These are phyloP conservation scores for Mus spicilegus DNA, from an alignment of 2,113 vertebrate genomes.

Conservation along the genomic window DNA sequence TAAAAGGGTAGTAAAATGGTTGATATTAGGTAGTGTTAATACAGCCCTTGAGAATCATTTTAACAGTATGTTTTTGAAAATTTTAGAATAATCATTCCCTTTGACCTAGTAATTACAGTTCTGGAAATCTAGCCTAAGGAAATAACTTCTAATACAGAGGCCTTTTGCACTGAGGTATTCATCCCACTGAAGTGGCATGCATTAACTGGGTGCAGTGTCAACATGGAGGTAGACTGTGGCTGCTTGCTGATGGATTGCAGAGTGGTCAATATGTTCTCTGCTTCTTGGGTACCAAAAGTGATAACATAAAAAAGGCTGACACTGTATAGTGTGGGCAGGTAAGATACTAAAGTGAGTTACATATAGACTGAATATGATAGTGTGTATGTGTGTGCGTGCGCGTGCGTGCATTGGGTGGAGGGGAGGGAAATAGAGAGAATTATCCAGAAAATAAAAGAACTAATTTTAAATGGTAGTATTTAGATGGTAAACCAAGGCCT, in stretches of 20 bases:
- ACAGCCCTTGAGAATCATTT: conserved; percentile 17
- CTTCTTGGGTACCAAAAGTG: background rate
- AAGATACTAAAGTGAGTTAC: background rate
- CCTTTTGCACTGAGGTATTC: background rate
- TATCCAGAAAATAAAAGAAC: background rate
- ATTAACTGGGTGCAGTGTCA: background rate
- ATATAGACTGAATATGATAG: background rate
- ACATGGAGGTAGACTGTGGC: background rate
- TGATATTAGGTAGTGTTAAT: background rate
- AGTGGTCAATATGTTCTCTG: background rate
- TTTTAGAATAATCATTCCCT: conserved; percentile 9
- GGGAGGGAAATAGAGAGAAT: background rate
- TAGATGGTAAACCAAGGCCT: background rate
- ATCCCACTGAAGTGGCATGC: background rate
- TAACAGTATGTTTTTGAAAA: conserved; percentile 36
- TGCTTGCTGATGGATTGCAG: background rate
- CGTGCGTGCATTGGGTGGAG: too few species aligned
- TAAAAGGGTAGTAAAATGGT: background rate
- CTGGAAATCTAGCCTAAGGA: conserved; percentile 54
- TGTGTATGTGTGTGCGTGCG: background rate
- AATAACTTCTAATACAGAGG: conserved; percentile 56
- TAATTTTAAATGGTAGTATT: background rate
- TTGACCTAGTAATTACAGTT: conserved; percentile 49
- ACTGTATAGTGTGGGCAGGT: background rate
- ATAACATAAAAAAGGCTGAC: background rate